These are phyloP conservation scores for Teleogryllus occipitalis DNA, from an alignment of 1,140 invertebrate genomes.

Conservation along the genomic window DNA sequence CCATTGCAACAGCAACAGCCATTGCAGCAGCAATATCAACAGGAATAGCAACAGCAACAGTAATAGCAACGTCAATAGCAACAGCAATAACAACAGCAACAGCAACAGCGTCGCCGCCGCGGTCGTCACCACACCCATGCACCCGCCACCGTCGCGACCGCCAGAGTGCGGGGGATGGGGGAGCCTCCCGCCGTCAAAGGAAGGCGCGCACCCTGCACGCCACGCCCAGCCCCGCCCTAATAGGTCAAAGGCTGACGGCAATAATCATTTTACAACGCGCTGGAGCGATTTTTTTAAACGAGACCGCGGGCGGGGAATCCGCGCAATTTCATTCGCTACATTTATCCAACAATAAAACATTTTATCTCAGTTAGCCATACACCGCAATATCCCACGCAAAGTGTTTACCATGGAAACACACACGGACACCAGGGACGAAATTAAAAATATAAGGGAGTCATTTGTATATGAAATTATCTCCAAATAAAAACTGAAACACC, in stretches of 20 bases:
- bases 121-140: no score
- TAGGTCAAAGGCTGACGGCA: background rate
- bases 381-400: background rate
- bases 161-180: background rate
- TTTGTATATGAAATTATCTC: constrained; percentile 6
- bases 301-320: background rate
- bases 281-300: background rate
- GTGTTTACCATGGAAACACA: background rate
- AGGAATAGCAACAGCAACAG: no score
- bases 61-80: no score
- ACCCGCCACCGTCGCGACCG: background rate
- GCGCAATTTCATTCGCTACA: background rate
- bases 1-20: no score
- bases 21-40: no score
- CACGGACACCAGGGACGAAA: background rate
- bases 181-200: background rate
- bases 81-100: no score
- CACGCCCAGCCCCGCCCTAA: background rate
- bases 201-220: background rate
- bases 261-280: background rate
- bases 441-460: background rate
- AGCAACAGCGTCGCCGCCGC: no score
- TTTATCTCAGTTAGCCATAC: background rate
- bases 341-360: background rate
- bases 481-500: background rate